Conservation (phyloP, 2,113 vertebrate genomes). For the Micronycteris hirsuta region DNA sequence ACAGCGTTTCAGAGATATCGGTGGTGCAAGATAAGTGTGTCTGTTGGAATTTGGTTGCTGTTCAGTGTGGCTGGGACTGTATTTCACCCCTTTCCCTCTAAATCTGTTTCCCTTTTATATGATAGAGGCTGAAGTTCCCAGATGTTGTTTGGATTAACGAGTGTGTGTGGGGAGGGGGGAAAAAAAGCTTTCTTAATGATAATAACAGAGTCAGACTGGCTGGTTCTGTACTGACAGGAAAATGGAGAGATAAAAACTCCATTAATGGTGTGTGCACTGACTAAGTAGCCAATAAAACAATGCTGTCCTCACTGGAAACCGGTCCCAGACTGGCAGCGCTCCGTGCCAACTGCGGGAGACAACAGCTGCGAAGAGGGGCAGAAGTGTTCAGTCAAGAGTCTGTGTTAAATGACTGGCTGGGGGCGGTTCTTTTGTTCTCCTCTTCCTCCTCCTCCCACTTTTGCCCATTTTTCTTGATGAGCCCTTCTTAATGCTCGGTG, state of each 20-base stretch:
- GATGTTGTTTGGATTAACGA: slow-evolving; percentile 85
- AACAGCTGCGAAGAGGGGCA: slow-evolving; percentile 66
- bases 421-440: background rate
- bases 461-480: slow-evolving; percentile 38
- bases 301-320: slow-evolving; percentile 65
- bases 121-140: slow-evolving; percentile 78
- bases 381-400: slow-evolving; percentile 31
- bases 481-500: slow-evolving; percentile 39
- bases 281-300: slow-evolving; percentile 70
- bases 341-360: slow-evolving; percentile 61
- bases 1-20: background rate
- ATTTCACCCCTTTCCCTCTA: slow-evolving; percentile 47
- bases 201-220: slow-evolving; percentile 81
- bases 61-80: background rate
- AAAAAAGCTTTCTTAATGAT: slow-evolving; percentile 77
- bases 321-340: slow-evolving; percentile 55
- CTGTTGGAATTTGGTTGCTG: slow-evolving; percentile 51
- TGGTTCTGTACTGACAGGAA: slow-evolving; percentile 79
- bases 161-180: slow-evolving; percentile 36
- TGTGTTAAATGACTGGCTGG: background rate
- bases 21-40: background rate
- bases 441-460: background rate
- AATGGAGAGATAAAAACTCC: slow-evolving; percentile 80
- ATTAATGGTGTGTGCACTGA: slow-evolving; percentile 66
- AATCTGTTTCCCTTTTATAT: slow-evolving; percentile 68